These are phyloP conservation scores for Megaceryle alcyon DNA, from an alignment of 2,797 vertebrate species.

Conservation along the genomic window DNA sequence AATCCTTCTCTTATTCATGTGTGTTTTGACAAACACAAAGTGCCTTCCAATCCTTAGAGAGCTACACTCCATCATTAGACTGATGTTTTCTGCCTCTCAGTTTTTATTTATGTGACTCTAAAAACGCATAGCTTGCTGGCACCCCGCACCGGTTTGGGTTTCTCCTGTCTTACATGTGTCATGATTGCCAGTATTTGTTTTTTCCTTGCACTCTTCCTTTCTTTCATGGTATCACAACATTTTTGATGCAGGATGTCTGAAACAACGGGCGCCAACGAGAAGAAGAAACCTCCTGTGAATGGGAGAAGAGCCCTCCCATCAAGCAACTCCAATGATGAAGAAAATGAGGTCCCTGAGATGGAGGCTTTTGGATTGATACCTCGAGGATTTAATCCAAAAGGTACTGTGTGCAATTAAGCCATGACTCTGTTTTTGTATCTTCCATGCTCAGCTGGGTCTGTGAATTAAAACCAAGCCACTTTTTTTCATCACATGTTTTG, in stretches of 20 bases:
- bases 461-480: neutral
- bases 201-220: neutral
- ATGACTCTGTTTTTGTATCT: neutral
- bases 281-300: slow-evolving; percentile 66
- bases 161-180: neutral
- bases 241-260: slow-evolving; percentile 71
- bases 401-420: slow-evolving; percentile 71
- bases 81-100: slow-evolving; percentile 9
- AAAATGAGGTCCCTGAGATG: slow-evolving; percentile 81
- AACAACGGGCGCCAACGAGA: slow-evolving; percentile 16
- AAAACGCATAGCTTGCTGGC: neutral
- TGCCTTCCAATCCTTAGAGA: slow-evolving; percentile 17
- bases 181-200: neutral
- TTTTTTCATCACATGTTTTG: neutral
- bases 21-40: slow-evolving; percentile 51
- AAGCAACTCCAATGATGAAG: slow-evolving; percentile 84
- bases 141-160: neutral
- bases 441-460: neutral
- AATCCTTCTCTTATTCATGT: slow-evolving; percentile 50
- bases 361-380: slow-evolving; percentile 83
- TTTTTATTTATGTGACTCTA: slow-evolving; percentile 45
- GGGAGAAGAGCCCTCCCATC: slow-evolving; percentile 82
- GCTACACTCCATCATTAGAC: slow-evolving; percentile 10
- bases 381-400: slow-evolving; percentile 83
- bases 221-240: neutral